Conservation (phyloP, 2,888 invertebrate genomes). For the Andricus curvator region DNA sequence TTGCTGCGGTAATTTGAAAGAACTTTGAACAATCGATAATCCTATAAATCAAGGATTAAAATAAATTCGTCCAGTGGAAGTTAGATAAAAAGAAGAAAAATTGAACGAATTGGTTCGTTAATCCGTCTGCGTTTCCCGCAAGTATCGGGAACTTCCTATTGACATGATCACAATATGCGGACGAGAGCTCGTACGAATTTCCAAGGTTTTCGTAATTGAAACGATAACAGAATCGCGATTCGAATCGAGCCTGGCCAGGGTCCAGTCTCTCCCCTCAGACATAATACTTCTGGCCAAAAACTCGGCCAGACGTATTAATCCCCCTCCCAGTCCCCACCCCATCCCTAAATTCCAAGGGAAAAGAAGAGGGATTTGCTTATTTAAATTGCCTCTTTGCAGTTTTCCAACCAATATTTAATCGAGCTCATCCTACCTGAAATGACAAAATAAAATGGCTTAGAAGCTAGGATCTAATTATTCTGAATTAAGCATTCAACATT, state of each 20-base stretch:
- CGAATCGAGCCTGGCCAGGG: conserved; percentile 61
- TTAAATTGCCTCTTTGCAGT: background rate
- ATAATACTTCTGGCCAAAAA: conserved; percentile 62
- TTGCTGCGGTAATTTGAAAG: background rate
- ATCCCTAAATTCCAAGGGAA: conserved; percentile 38
- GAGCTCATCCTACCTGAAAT: too few species aligned
- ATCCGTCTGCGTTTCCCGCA: background rate
- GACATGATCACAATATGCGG: background rate
- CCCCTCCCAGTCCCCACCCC: conserved; percentile 48
- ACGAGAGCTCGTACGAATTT: background rate
- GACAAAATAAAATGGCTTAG: too few species aligned
- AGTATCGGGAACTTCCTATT: background rate
- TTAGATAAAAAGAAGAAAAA: background rate
- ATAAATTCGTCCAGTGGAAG: background rate
- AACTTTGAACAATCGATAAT: background rate
- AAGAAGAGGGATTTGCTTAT: conserved; percentile 9
- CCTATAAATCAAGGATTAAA: conserved; percentile 3
- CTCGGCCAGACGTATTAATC: conserved; percentile 64
- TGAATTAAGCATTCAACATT: too few species aligned
- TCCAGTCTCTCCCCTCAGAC: conserved; percentile 63
- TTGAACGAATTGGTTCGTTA: conserved; percentile 6
- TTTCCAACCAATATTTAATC: background rate
- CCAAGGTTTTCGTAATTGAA: conserved; percentile 47
- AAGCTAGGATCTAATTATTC: too few species aligned
- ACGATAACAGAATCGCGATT: conserved; percentile 65